Evolutionary conservation across 2,113 vertebrate species (phyloP), one percentile per base, ranked within the genome.

Genomic region (Tinamus guttatus): DNA sequence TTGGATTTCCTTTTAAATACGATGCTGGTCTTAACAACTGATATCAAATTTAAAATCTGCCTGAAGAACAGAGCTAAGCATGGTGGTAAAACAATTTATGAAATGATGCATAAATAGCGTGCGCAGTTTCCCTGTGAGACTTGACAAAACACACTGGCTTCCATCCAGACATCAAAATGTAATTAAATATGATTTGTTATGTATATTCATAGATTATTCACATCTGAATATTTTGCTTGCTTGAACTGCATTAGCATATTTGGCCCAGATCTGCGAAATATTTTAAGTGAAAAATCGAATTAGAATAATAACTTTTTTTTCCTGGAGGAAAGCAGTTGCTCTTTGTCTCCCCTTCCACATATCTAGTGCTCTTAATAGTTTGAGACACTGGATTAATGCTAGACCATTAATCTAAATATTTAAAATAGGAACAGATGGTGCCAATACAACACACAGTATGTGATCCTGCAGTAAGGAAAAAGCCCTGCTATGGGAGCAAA

Each of bases 101-200:
- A 95, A 96, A 93, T 96, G 71, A 90, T 82, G 94, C 94, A 94
- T 84, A 95, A 95, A 71, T 89, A 94, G 79, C 43, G 28, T 71
- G 40, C 70, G 63, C 28, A 67, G 92, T 89, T 95, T 94, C 82
- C 91, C 81, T 93, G 2, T 75, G 92, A 89, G 89, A 94, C 65
- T 80, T 93, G 36, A 93, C 70, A 94, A 87, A 95, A 90, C 69
- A 82, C 91, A 65, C 64, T 91, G 93, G 90, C 87, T 83, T 86
- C 63, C 84, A 96, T 85, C 94, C 96, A 95, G 93, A 89, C 88
- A 93, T 79, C 87, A 96, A 91, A 95, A 91, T 87, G 88, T 94
- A 97, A 95, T 96, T 93, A 95, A 96, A 63, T 82, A 81, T 96
- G 89, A 95, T 95, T 95, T 86, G 91, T 91, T 96, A 95, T 91